phyloP scores from a whole-genome alignment of 2,113 vertebrate species.

The Numenius arquata region DNA sequence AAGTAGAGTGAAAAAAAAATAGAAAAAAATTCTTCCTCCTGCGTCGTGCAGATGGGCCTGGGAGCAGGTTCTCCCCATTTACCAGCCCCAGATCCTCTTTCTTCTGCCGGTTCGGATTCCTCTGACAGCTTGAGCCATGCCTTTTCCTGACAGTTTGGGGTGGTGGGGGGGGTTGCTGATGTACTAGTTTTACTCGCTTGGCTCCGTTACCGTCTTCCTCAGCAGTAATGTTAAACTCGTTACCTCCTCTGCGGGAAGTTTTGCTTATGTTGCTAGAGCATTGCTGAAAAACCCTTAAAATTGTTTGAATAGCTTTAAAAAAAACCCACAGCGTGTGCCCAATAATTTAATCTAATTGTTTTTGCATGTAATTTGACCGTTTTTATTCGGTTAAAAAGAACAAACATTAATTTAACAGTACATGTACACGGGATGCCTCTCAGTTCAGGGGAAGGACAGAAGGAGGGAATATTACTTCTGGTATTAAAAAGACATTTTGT shows the following conservation, averaged over 20 bases:
- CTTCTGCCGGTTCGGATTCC: not conserved
- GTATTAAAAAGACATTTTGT: slow-evolving; percentile 49
- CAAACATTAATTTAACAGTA: slow-evolving; percentile 9
- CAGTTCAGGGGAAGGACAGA: slow-evolving; percentile 11
- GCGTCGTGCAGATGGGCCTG: not conserved
- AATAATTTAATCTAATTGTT: slow-evolving; percentile 27
- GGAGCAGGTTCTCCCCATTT: not conserved
- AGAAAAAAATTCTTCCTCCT: not conserved
- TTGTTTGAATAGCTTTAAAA: slow-evolving; percentile 30
- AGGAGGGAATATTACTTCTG: slow-evolving; percentile 22
- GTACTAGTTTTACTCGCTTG: not conserved
- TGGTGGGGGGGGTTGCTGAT: not conserved
- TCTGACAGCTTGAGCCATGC: not conserved
- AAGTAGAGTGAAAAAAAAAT: not conserved
- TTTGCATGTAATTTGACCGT: not conserved
- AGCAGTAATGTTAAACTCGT: slow-evolving; percentile 39
- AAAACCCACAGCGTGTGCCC: not conserved
- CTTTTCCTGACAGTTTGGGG: not conserved
- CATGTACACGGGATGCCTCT: not conserved
- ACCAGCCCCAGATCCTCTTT: not conserved
- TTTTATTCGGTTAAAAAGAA: not conserved
- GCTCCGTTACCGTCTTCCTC: not conserved
- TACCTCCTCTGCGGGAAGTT: slow-evolving; percentile 16
- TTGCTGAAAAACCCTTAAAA: slow-evolving; percentile 8
- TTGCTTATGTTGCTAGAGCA: slow-evolving; percentile 14